Evolutionary conservation across 1,140 invertebrate species (phyloP).

Genomic region (Gerris buenoi): DNA sequence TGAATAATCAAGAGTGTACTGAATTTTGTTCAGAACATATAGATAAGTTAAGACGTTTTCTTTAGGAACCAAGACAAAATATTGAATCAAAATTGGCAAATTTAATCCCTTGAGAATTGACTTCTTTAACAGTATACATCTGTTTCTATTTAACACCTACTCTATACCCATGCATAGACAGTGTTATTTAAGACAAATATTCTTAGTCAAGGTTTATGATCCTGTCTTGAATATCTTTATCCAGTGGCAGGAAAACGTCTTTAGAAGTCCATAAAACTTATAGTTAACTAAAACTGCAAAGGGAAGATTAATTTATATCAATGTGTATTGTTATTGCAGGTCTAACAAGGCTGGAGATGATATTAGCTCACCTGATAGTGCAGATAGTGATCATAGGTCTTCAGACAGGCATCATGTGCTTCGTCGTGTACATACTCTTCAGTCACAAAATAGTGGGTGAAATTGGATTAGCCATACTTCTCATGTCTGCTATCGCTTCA

Average conservation of each 20-base stretch:
- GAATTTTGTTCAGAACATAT: no score
- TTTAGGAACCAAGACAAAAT: no score
- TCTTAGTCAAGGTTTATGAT: no score
- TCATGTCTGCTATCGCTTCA: conserved; percentile 17
- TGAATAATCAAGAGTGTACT: no score
- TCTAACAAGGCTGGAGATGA: conserved; percentile 21
- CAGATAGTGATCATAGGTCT: conserved; percentile 18
- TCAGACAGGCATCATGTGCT: conserved; percentile 20
- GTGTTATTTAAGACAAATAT: no score
- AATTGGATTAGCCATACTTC: conserved; percentile 11
- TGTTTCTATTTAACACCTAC: no score
- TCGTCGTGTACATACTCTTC: conserved; percentile 18
- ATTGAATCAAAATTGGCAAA: no score
- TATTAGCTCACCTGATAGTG: conserved; percentile 19
- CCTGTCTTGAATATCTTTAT: background rate
- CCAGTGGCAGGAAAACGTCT: background rate
- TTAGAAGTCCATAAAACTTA: background rate
- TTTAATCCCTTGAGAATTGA: no score
- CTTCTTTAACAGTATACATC: no score
- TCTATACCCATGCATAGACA: no score
- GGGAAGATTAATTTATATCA: background rate
- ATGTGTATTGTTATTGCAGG: conserved; percentile 14
- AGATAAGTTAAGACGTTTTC: no score
- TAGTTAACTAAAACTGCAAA: background rate
- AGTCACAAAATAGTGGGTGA: conserved; percentile 19